Evolutionary conservation across 1,140 invertebrate genomes (phyloP).

Genomic region (Cardiocondyla obscurior): DNA sequence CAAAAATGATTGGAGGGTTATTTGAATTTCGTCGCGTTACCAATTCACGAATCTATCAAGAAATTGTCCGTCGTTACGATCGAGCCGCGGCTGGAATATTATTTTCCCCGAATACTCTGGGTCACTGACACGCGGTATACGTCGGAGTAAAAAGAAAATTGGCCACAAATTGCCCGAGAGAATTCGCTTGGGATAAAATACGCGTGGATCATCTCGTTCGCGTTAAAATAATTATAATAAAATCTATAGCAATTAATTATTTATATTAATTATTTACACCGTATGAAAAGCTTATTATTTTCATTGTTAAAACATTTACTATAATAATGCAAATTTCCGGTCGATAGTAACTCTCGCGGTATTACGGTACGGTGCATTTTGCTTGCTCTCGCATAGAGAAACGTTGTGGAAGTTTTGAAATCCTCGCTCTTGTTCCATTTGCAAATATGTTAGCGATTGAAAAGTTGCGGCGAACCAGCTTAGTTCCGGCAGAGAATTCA

Average conservation of each 20-base stretch:
- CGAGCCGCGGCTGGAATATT: too few relatives aligned
- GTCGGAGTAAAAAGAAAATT: background rate
- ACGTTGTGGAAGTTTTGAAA: slow-evolving; percentile 32
- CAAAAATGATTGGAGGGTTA: slow-evolving; percentile 30
- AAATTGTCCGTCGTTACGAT: background rate
- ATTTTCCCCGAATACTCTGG: background rate
- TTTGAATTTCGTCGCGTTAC: slow-evolving; percentile 23
- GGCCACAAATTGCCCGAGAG: background rate
- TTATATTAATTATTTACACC: background rate
- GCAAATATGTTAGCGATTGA: slow-evolving; percentile 14
- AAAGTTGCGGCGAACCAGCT: slow-evolving; percentile 15
- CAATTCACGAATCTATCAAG: background rate
- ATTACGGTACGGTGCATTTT: slow-evolving; percentile 48
- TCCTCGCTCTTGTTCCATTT: slow-evolving; percentile 24
- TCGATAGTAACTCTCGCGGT: slow-evolving; percentile 27
- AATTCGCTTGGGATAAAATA: background rate
- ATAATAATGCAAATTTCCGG: background rate
- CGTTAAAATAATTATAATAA: too few relatives aligned
- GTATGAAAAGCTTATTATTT: background rate
- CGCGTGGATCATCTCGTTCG: too few relatives aligned
- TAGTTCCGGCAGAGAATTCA: slow-evolving; percentile 6
- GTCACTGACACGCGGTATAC: background rate
- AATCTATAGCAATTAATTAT: background rate
- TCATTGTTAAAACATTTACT: slow-evolving; percentile 22
- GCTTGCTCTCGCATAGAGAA: slow-evolving; percentile 4